Percentiles rank a stretch among this genome's conserved stretches.
Conservation (phyloP, 2,113 vertebrate genomes). For the Eonycteris spelaea region DNA sequence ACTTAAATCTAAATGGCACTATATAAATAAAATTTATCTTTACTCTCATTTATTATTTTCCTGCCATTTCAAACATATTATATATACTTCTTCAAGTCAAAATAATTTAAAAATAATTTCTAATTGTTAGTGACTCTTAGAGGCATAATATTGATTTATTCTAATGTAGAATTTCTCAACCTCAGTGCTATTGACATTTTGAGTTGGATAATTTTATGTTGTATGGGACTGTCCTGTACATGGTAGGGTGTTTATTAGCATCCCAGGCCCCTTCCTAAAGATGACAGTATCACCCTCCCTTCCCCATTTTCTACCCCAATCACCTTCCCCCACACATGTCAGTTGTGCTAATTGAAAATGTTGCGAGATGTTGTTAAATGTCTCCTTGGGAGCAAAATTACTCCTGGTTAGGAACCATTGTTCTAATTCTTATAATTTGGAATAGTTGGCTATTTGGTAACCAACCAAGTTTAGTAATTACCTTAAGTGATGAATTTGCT, state of each 20-base stretch:
- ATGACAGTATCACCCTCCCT: background rate
- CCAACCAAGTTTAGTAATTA: background rate
- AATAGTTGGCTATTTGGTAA: background rate
- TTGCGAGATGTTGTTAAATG: background rate
- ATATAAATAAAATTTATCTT: background rate
- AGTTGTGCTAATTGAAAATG: constrained; percentile 19
- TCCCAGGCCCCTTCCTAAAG: background rate
- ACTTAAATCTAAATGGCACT: background rate
- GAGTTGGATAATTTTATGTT: background rate
- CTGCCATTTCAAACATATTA: background rate
- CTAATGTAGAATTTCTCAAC: background rate
- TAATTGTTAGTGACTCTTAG: background rate
- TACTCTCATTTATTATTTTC: background rate
- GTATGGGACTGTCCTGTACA: background rate
- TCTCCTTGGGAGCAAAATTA: background rate
- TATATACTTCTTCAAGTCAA: background rate
- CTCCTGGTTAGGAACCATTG: background rate
- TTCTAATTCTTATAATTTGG: background rate
- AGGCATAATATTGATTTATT: background rate
- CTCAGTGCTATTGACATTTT: background rate
- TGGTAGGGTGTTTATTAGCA: background rate
- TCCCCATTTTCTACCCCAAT: background rate
- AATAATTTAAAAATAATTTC: constrained; percentile 30
- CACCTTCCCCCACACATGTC: background rate
- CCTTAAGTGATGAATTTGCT: background rate